Conservation (phyloP, 2,888 invertebrate genomes). For the Blera fallax region DNA sequence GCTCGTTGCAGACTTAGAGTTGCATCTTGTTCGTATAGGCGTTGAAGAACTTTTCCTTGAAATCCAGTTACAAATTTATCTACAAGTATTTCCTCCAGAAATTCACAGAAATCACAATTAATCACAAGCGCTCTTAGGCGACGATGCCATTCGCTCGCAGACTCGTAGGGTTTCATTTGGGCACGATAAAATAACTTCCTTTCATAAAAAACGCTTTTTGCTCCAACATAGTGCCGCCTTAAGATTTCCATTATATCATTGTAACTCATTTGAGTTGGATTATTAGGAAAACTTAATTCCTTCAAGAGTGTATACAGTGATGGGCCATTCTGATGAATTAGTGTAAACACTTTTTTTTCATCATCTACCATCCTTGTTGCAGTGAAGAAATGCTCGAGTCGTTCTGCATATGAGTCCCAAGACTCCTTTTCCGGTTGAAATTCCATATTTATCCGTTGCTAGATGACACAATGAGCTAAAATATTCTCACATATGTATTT, state of each 20-base stretch:
- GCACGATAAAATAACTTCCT: conserved; percentile 28
- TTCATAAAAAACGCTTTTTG: conserved; percentile 15
- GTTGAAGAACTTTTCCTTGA: conserved; percentile 4
- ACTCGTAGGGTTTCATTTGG: neutral
- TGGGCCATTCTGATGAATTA: conserved; percentile 31
- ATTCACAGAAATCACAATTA: conserved; percentile 4
- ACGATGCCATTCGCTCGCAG: conserved; percentile 26
- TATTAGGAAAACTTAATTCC: conserved; percentile 3
- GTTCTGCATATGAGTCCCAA: conserved; percentile 29
- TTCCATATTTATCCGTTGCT: conserved; percentile 1
- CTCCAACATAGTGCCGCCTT: conserved; percentile 23
- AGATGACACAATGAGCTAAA: too few relatives aligned
- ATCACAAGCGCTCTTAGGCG: conserved; percentile 3
- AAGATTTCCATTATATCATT: neutral
- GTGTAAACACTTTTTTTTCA: conserved; percentile 19
- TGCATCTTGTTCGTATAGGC: conserved; percentile 3
- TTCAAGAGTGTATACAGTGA: conserved; percentile 29
- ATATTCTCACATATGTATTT: too few relatives aligned
- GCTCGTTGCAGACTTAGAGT: neutral
- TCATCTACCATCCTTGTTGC: neutral
- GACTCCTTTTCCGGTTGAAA: conserved; percentile 44
- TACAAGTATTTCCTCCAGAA: conserved; percentile 12
- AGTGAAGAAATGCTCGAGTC: conserved; percentile 14
- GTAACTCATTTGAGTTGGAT: conserved; percentile 24
- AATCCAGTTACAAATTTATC: conserved; percentile 41